These are phyloP conservation scores for Drosophila phalerata DNA, from an alignment of 2,888 invertebrate genomes.

Conservation along the genomic window DNA sequence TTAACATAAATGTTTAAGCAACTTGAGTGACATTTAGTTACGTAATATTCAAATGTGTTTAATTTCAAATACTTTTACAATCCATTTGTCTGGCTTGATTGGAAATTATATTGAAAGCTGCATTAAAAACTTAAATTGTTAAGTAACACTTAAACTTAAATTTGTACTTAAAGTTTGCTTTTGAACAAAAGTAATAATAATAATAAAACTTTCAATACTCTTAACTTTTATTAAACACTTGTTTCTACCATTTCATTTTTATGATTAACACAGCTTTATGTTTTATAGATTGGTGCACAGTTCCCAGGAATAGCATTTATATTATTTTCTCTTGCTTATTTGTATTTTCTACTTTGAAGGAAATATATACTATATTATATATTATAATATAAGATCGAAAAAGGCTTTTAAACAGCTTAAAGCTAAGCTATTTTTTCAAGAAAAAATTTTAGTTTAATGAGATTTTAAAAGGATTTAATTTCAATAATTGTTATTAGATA, in stretches of 20 bases:
- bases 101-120: not conserved
- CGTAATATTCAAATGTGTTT: not conserved
- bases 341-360: not conserved
- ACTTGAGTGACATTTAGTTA: not conserved
- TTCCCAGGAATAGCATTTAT: not conserved
- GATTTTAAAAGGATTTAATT: not conserved
- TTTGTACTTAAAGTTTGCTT: not conserved
- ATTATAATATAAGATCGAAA: no score
- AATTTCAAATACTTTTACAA: not conserved
- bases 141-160: not conserved
- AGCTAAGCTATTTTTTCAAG: not conserved
- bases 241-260: not conserved
- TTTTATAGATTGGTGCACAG: not conserved
- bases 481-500: not conserved
- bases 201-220: constrained; percentile 1
- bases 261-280: not conserved
- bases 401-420: not conserved
- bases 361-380: not conserved
- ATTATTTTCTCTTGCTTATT: not conserved
- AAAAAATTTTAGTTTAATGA: not conserved
- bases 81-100: constrained; percentile 5
- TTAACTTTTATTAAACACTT: not conserved
- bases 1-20: not conserved
- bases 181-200: not conserved
- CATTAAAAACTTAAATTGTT: constrained; percentile 8